Evolutionary conservation across 2,888 invertebrate species (phyloP), one percentile per base, ranked within the genome.

Genomic region (Calliphora vomitoria): DNA sequence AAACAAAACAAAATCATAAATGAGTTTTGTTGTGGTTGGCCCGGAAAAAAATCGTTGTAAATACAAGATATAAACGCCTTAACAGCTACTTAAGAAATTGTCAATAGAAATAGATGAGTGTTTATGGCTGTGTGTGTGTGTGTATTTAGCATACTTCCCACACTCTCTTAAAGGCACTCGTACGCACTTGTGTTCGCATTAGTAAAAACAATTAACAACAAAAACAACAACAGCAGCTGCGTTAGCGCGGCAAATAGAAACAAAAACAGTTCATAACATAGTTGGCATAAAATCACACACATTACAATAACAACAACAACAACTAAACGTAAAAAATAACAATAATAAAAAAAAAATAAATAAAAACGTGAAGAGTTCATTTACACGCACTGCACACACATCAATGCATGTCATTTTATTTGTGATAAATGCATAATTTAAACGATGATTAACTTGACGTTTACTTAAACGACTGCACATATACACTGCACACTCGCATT

Each of bases 81-180:
- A 62, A 41, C 8, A n/a, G 71, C 53, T 62, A 68, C n/a, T 58
- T 11, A 41, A 41, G 1, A 71, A 50, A 47, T 11, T 53, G 68
- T 31, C 3, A 44, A 15, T 41, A 31, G 18, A 8, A 31, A 13
- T 78, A 8, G 1, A 41, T 25, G 1, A 13, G 35, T 64, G 15
- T 15, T 3, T 18, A 5, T 8, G 38, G n/a, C n/a, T 62, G 13
- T 38, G 47, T 74, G 25, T 55, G 3, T 11, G 11, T 76, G 1
- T 58, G 53, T 55, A 62, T 78, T 85, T 79, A 87, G 78, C 85
- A 87, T 79, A 85, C 82, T 87, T 87, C 87, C 87, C 87, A 87
- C 87, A 85, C 84, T 82, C 81, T 44, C n/a, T 60, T 66, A 53
- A 50, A 69, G 25, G 35, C 64, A 78, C 58, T 58, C 25, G 60